Conservation (phyloP, 1,140 invertebrate genomes). For the Anastrepha ludens region DNA sequence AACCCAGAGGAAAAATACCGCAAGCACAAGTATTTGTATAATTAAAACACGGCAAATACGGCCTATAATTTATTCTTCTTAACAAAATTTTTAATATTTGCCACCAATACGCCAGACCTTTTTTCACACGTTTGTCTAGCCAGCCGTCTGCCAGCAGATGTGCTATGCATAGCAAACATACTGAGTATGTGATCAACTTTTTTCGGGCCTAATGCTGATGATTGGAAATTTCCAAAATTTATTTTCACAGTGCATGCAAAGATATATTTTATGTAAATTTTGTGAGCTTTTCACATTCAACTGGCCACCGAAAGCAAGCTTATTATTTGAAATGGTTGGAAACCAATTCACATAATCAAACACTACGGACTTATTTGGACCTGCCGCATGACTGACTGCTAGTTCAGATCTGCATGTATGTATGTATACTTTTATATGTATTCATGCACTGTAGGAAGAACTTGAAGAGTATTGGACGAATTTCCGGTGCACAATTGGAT, state of each 20-base stretch:
- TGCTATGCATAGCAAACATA: neutral
- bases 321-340: neutral
- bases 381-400: too few relatives aligned
- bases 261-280: neutral
- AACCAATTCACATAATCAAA: neutral
- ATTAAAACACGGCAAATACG: neutral
- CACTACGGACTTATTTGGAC: too few relatives aligned
- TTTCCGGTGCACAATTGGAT: too few relatives aligned
- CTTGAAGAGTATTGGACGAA: too few relatives aligned
- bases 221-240: slow-evolving; percentile 15
- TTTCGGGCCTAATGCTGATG: neutral
- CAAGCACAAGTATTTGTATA: neutral
- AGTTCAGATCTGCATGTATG: too few relatives aligned
- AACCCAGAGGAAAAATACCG: neutral
- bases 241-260: neutral
- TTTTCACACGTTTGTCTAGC: neutral
- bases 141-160: neutral
- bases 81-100: neutral
- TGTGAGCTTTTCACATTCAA: neutral
- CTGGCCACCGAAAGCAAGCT: neutral
- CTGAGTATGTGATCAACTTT: neutral
- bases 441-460: too few relatives aligned
- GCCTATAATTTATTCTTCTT: slow-evolving; percentile 5
- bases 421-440: too few relatives aligned
- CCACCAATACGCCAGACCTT: slow-evolving; percentile 26